phyloP scores from a whole-genome alignment of 1,140 invertebrate species.

The Steinernema feltiae region DNA sequence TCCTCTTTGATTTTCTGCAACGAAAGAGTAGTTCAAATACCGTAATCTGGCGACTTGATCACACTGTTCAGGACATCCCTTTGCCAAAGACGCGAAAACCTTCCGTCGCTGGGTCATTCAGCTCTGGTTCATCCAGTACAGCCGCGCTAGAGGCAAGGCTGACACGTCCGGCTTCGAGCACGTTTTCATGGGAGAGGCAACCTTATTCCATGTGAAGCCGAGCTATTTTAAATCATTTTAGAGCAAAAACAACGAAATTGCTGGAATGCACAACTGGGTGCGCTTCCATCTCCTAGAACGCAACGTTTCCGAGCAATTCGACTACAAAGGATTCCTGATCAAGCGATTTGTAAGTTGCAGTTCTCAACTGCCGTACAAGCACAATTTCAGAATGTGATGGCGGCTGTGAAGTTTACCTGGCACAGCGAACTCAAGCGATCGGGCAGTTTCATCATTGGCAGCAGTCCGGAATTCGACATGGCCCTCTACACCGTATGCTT shows the following conservation, averaged over 20 bases:
- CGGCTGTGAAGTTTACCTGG: constrained; percentile 67
- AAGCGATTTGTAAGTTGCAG: constrained; percentile 34
- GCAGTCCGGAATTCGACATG: constrained; percentile 84
- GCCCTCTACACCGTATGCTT: constrained; percentile 81
- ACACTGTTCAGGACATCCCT: constrained; percentile 32
- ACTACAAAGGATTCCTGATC: constrained; percentile 70
- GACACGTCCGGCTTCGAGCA: constrained; percentile 70
- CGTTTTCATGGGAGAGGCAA: constrained; percentile 74
- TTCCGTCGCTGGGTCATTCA: constrained; percentile 37
- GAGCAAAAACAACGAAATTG: constrained; percentile 63
- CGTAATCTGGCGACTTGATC: constrained; percentile 12
- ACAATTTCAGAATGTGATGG: constrained; percentile 38
- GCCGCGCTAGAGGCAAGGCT: constrained; percentile 27
- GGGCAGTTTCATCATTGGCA: constrained; percentile 76
- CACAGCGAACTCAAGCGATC: constrained; percentile 71
- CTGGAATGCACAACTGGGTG: constrained; percentile 82
- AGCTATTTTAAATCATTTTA: background rate
- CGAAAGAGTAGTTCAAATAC: constrained; percentile 25
- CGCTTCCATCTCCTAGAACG: constrained; percentile 72
- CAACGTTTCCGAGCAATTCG: constrained; percentile 62
- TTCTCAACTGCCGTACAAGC: background rate
- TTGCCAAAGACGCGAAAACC: constrained; percentile 20
- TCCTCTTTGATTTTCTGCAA: constrained; percentile 36
- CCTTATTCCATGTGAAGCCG: constrained; percentile 8
- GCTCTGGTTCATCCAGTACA: constrained; percentile 41